phyloP scores from a whole-genome alignment of 2,888 invertebrate species.

The Gnatocerus cornutus region DNA sequence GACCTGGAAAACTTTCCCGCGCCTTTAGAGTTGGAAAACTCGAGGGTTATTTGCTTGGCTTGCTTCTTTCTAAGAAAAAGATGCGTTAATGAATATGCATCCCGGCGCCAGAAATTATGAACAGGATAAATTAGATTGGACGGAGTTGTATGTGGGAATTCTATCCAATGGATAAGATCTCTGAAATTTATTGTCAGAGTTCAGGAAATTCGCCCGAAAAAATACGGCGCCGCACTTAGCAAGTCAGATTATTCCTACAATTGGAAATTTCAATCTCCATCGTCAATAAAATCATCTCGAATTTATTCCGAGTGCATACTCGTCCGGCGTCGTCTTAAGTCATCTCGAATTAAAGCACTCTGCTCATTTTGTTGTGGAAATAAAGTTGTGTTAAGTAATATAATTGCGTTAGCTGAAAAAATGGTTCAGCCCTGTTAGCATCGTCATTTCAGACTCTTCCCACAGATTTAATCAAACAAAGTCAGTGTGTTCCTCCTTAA shows the following conservation, averaged over 20 bases:
- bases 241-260: slow-evolving; percentile 4
- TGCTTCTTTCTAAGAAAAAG: neutral
- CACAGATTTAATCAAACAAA: neutral
- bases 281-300: neutral
- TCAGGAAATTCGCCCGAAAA: neutral
- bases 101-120: slow-evolving; percentile 40
- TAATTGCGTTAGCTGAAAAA: slow-evolving; percentile 31
- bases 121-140: slow-evolving; percentile 20
- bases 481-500: slow-evolving; percentile 2
- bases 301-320: slow-evolving; percentile 9
- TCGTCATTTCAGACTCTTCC: neutral
- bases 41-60: slow-evolving; percentile 5
- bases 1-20: slow-evolving; percentile 9
- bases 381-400: slow-evolving; percentile 28
- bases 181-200: neutral
- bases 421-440: neutral
- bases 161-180: neutral
- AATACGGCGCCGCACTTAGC: neutral
- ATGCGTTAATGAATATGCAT: slow-evolving; percentile 37
- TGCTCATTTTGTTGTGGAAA: slow-evolving; percentile 26
- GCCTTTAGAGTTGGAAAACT: slow-evolving; percentile 5
- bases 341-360: slow-evolving; percentile 11
- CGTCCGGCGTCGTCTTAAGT: slow-evolving; percentile 30
- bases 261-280: neutral
- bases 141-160: slow-evolving; percentile 21